Evolutionary conservation across 2,888 invertebrate species (phyloP).

Genomic region (Pimpla rufipes): DNA sequence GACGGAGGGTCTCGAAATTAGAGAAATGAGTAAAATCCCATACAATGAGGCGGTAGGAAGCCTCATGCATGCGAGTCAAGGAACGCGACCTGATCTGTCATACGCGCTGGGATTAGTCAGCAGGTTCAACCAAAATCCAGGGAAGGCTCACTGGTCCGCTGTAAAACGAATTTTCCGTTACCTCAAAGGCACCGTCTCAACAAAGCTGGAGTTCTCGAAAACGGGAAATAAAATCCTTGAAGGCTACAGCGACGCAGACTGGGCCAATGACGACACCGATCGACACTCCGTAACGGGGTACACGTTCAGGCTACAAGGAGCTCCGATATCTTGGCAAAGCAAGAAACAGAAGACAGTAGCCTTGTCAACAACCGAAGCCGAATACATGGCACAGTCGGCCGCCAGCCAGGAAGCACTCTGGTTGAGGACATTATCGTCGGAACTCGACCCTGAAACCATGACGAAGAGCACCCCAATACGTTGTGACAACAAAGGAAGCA

Average conservation of each 20-base stretch:
- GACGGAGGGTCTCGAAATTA: neutral
- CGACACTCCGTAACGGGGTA: neutral
- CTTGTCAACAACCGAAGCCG: neutral
- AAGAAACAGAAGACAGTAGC: neutral
- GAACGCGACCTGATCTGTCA: neutral
- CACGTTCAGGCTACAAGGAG: neutral
- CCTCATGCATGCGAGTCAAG: neutral
- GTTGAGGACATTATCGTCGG: constrained; percentile 61
- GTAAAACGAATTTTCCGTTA: neutral
- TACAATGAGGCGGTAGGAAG: neutral
- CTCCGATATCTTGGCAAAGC: neutral
- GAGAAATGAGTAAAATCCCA: neutral
- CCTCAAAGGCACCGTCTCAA: neutral
- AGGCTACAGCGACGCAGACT: neutral
- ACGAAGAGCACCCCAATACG: constrained; percentile 28
- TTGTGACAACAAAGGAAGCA: constrained; percentile 67
- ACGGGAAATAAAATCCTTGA: neutral
- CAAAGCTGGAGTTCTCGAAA: neutral
- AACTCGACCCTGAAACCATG: constrained; percentile 35
- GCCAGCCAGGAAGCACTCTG: constrained; percentile 74
- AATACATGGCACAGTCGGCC: too few relatives aligned
- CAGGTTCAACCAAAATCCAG: neutral
- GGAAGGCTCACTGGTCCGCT: neutral
- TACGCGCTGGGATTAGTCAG: neutral
- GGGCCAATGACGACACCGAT: neutral